Conservation (phyloP, 2,797 vertebrate species). For the Rhadinocentrus ornatus region DNA sequence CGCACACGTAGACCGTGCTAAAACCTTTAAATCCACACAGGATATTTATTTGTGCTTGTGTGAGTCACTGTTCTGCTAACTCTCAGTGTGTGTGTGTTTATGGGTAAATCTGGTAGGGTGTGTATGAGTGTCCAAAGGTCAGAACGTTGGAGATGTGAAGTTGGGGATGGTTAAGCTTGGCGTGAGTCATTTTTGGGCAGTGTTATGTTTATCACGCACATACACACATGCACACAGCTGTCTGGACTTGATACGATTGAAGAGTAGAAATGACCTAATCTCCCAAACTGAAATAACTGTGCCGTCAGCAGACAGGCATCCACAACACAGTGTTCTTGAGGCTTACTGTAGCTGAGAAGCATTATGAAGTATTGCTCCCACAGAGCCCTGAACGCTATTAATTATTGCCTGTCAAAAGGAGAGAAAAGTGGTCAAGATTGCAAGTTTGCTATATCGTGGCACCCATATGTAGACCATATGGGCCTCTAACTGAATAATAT, state of each 20-base stretch:
- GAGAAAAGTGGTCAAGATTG: constrained; percentile 56
- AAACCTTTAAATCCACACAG: constrained; percentile 73
- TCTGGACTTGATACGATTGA: constrained; percentile 78
- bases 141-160: constrained; percentile 59
- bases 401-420: constrained; percentile 75
- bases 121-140: constrained; percentile 37
- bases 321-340: constrained; percentile 63
- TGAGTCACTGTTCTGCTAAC: constrained; percentile 65
- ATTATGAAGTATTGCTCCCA: constrained; percentile 67
- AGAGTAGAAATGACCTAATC: constrained; percentile 82
- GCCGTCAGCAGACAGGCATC: constrained; percentile 80
- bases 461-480: constrained; percentile 77
- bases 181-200: constrained; percentile 76
- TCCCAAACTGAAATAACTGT: constrained; percentile 78
- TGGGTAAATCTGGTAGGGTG: constrained; percentile 51
- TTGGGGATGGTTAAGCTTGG: constrained; percentile 59
- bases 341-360: constrained; percentile 70
- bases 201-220: constrained; percentile 73
- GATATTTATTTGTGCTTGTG: constrained; percentile 70
- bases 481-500: constrained; percentile 54
- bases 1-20: constrained; percentile 60
- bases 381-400: constrained; percentile 67
- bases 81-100: constrained; percentile 42
- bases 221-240: constrained; percentile 71
- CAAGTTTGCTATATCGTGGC: constrained; percentile 42